Conservation (phyloP, 2,113 vertebrate genomes). For the Chitala chitala region DNA sequence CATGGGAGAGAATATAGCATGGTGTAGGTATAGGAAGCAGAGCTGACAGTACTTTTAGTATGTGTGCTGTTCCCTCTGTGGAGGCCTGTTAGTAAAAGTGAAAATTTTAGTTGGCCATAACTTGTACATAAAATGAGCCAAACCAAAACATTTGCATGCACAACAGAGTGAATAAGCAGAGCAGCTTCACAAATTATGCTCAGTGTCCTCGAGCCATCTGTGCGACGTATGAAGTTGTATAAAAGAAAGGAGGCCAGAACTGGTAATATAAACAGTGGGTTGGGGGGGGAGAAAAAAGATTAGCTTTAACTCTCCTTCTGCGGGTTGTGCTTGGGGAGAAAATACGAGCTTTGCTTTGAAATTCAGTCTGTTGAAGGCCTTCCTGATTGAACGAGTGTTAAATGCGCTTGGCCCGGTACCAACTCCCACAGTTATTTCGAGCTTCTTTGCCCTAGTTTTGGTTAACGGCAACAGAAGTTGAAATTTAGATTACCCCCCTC, state of each 20-base stretch:
- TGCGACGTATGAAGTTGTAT: background rate
- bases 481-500: background rate
- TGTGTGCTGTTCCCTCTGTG: background rate
- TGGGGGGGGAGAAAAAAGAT: background rate
- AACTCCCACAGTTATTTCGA: constrained; percentile 1
- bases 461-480: background rate
- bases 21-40: background rate
- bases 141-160: background rate
- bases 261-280: background rate
- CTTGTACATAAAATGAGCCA: background rate
- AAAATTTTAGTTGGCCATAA: background rate
- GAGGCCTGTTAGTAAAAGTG: background rate
- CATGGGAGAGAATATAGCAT: background rate
- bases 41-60: background rate
- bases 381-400: background rate
- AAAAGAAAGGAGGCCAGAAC: background rate
- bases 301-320: background rate
- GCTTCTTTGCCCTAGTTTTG: background rate
- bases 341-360: too few species aligned
- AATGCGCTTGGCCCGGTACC: background rate
- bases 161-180: background rate
- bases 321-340: too few species aligned
- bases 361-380: too few species aligned
- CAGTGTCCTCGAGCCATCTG: background rate
- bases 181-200: background rate